These are phyloP conservation scores for Labrus mixtus DNA, from an alignment of 2,113 vertebrate genomes.

Conservation along the genomic window DNA sequence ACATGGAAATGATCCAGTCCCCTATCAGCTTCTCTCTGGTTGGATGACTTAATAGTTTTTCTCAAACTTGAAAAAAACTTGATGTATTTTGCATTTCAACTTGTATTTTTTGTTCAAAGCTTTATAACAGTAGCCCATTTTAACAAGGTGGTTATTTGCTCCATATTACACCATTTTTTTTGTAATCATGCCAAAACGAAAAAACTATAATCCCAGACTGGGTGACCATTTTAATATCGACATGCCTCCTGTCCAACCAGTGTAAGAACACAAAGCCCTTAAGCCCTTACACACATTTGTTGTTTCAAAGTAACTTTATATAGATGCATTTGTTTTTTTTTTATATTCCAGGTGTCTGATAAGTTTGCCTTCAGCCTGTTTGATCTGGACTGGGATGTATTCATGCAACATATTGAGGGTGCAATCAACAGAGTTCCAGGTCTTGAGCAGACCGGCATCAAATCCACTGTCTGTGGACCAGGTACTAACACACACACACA, in stretches of 20 bases:
- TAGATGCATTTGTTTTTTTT: conserved; percentile 11
- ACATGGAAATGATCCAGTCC: too few relatives aligned
- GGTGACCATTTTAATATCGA: too few relatives aligned
- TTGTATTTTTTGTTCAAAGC: neutral
- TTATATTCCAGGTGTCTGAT: conserved; percentile 87
- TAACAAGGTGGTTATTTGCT: too few relatives aligned
- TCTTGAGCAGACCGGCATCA: conserved; percentile 93
- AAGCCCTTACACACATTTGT: neutral
- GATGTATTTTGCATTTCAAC: neutral
- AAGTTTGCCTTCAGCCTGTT: conserved; percentile 96
- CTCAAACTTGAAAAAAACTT: neutral
- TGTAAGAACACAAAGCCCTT: too few relatives aligned
- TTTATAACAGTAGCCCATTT: neutral
- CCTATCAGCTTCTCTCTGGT: too few relatives aligned
- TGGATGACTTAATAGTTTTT: too few relatives aligned
- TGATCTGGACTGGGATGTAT: conserved; percentile 97
- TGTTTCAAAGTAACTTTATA: neutral
- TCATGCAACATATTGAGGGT: conserved; percentile 92
- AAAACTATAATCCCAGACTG: neutral
- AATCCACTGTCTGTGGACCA: conserved; percentile 97
- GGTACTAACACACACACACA: conserved; percentile 76
- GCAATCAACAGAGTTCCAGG: conserved; percentile 91
- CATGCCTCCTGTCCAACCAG: too few relatives aligned
- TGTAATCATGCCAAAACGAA: neutral
- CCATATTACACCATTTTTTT: too few relatives aligned